Base-by-base conservation (phyloP, 2,113 vertebrate genomes). In the Cyrtonyx montezumae region DNA sequence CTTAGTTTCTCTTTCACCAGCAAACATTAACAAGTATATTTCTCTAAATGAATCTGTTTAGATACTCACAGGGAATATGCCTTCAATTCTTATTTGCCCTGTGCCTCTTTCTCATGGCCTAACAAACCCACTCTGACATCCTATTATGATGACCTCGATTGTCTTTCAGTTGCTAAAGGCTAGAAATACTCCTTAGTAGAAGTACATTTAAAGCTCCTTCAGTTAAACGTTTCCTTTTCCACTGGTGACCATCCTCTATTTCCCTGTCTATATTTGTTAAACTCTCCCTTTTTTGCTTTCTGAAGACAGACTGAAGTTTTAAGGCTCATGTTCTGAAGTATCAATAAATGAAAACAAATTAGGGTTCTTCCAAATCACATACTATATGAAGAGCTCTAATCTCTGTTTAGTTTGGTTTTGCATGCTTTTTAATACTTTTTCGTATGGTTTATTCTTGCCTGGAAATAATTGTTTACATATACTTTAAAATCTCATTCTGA, bases 361-460 rank as follows among this genome's bases (percentile, higher is more conserved):
- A 70, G 58, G 4, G 19, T 70, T 91, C 51, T 74, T 83, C 45
- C 0, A 2, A 89, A 90, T 28, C 30, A 43, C 46, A 5, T 58
- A 13, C 23, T 32, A 3, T 84, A 13, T 61, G 61, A 70, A 90
- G 42, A 94, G 45, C 56, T 91, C 1, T 1, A n/a, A 46, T 61
- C 6, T 74, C 23, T 80, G 30, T 53, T 43, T 88, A 9, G 34
- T 81, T 78, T 88, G 70, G 32, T 53, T 32, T 22, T 66, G 81
- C 91, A 87, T 94, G 93, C 16, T n/a, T 92, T 84, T 85, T 40
- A 61, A 66, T 87, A 79, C 7, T 74, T 87, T 87, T 91, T 86
- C 48, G 55, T 78, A 25, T 36, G 23, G 13, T 53, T 80, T 74
- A 53, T 69, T 88, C 51, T 84, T 87, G 71, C 53, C 34, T 61